Evolutionary conservation across 2,888 invertebrate species (phyloP).

Genomic region (Bembecia ichneumoniformis): DNA sequence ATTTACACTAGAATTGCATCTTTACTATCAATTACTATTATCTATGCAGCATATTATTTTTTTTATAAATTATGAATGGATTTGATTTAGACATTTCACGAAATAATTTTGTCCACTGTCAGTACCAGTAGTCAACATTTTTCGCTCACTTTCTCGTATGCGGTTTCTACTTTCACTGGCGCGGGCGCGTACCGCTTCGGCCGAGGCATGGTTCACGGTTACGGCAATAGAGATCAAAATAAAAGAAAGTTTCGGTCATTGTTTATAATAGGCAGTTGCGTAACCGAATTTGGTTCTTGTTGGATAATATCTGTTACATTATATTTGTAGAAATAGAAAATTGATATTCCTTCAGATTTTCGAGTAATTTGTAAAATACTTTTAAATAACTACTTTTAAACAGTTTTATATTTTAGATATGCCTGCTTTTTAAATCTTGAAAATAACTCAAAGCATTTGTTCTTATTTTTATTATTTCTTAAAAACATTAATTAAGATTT

Average conservation of each 20-base stretch:
- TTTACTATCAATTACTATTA: too few relatives aligned
- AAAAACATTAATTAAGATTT: too few relatives aligned
- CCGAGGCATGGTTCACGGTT: neutral
- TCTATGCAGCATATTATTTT: too few relatives aligned
- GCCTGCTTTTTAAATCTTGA: too few relatives aligned
- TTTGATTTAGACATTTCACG: too few relatives aligned
- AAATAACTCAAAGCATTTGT: too few relatives aligned
- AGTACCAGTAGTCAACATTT: neutral
- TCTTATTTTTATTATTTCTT: too few relatives aligned
- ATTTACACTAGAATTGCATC: too few relatives aligned
- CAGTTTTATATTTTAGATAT: too few relatives aligned
- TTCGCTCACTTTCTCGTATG: slow-evolving; percentile 29
- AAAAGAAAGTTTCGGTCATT: slow-evolving; percentile 1
- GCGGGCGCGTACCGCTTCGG: neutral
- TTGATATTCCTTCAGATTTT: neutral
- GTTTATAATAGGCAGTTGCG: slow-evolving; percentile 6
- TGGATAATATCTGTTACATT: neutral
- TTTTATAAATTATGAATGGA: too few relatives aligned
- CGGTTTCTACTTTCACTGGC: slow-evolving; percentile 1
- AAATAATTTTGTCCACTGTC: neutral
- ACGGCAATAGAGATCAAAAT: neutral
- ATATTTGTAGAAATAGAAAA: too few relatives aligned
- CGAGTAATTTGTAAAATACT: neutral
- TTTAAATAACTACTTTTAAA: too few relatives aligned
- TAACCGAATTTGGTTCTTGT: slow-evolving; percentile 2